phyloP scores from a whole-genome alignment of 2,888 invertebrate genomes.

The Boloria selene region DNA sequence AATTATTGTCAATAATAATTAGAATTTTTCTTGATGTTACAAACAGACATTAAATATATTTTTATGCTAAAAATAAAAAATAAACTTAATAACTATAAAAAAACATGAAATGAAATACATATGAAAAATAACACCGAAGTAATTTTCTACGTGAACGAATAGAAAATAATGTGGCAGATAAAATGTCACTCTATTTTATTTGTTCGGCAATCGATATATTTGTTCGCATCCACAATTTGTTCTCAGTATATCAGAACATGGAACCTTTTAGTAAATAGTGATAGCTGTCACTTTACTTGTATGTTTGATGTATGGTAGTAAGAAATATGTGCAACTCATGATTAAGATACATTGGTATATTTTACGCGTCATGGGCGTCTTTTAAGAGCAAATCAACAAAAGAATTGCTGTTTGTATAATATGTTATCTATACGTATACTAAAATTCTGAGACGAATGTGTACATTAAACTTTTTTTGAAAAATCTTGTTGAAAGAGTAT shows the following conservation, averaged over 20 bases:
- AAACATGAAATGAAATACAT: neutral
- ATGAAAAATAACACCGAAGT: neutral
- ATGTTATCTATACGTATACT: too few relatives aligned
- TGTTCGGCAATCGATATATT: slow-evolving; percentile 13
- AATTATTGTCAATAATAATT: too few relatives aligned
- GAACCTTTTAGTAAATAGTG: slow-evolving; percentile 15
- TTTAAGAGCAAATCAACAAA: too few relatives aligned
- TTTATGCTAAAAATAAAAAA: too few relatives aligned
- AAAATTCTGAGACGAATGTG: too few relatives aligned
- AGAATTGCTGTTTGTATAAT: too few relatives aligned
- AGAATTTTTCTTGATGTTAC: too few relatives aligned
- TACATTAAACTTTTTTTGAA: too few relatives aligned
- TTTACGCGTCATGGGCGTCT: too few relatives aligned
- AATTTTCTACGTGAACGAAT: neutral
- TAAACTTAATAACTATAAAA: neutral
- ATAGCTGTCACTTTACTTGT: slow-evolving; percentile 7
- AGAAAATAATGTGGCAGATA: neutral
- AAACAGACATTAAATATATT: too few relatives aligned
- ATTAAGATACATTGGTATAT: neutral
- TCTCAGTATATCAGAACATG: neutral
- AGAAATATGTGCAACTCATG: neutral
- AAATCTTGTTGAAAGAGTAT: too few relatives aligned
- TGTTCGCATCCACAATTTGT: slow-evolving; percentile 13
- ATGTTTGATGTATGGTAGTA: slow-evolving; percentile 9
- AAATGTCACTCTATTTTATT: neutral